phyloP scores from a whole-genome alignment of 1,140 invertebrate genomes.

The Acromyrmex echinatior region DNA sequence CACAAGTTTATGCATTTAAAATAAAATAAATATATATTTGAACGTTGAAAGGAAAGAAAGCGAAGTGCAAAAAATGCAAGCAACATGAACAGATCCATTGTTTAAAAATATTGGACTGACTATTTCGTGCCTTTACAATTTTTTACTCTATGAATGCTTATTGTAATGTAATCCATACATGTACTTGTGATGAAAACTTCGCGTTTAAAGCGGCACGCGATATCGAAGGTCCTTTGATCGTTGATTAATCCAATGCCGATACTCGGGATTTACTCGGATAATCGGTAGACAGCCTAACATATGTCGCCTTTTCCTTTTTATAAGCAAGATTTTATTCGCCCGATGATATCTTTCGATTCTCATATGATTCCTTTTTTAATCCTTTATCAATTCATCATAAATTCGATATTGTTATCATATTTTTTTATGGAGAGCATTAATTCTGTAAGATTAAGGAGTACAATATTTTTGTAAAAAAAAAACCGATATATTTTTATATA shows the following conservation, averaged over 20 bases:
- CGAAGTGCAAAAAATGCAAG: no score
- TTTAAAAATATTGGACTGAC: not conserved
- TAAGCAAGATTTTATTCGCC: not conserved
- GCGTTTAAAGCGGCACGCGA: not conserved
- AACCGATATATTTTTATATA: not conserved
- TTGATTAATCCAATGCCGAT: conserved; percentile 46
- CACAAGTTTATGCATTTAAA: no score
- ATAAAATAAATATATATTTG: no score
- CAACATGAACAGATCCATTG: no score
- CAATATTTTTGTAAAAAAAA: conserved; percentile 2
- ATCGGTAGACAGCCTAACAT: not conserved
- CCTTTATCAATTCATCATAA: not conserved
- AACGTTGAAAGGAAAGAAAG: no score
- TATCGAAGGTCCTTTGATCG: conserved; percentile 1
- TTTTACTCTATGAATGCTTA: not conserved
- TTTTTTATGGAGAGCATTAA: not conserved
- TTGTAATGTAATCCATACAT: not conserved
- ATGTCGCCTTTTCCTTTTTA: not conserved
- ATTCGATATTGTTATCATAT: not conserved
- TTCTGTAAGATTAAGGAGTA: not conserved
- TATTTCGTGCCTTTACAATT: not conserved
- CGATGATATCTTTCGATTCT: not conserved
- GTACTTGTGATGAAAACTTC: no score
- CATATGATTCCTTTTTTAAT: not conserved
- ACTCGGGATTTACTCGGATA: not conserved